Evolutionary conservation across 2,888 invertebrate species (phyloP).

Genomic region (Microctonus brassicae): DNA sequence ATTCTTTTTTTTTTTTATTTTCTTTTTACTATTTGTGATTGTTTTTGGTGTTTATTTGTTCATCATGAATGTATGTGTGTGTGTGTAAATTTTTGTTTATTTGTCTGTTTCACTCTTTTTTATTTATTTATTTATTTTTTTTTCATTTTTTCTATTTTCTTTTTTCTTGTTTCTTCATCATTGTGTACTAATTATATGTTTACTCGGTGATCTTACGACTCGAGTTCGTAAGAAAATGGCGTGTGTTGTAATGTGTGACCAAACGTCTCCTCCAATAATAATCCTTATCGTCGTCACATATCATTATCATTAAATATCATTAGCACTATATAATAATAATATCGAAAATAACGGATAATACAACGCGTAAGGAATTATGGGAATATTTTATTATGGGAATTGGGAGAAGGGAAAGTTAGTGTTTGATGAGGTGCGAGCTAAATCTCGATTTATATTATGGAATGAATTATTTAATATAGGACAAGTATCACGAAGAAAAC

Average conservation of each 20-base stretch:
- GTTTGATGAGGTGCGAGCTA: constrained; percentile 4
- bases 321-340: constrained; percentile 69
- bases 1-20: constrained; percentile 46
- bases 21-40: constrained; percentile 40
- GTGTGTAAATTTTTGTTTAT: constrained; percentile 33
- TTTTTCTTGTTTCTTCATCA: constrained; percentile 30
- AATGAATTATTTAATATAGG: background rate
- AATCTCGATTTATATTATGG: constrained; percentile 9
- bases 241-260: constrained; percentile 59
- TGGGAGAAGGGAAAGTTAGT: constrained; percentile 4
- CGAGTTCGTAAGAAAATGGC: constrained; percentile 47
- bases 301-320: constrained; percentile 68
- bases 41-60: constrained; percentile 47
- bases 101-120: constrained; percentile 33
- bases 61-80: constrained; percentile 38
- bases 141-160: constrained; percentile 26
- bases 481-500: background rate
- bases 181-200: constrained; percentile 19
- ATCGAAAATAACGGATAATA: constrained; percentile 71
- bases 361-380: constrained; percentile 67
- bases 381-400: constrained; percentile 33
- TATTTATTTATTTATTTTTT: constrained; percentile 4
- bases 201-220: constrained; percentile 19
- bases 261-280: constrained; percentile 65
- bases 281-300: constrained; percentile 68